These are phyloP conservation scores for Tethea ocularis DNA, from an alignment of 2,888 invertebrate genomes.

Conservation along the genomic window DNA sequence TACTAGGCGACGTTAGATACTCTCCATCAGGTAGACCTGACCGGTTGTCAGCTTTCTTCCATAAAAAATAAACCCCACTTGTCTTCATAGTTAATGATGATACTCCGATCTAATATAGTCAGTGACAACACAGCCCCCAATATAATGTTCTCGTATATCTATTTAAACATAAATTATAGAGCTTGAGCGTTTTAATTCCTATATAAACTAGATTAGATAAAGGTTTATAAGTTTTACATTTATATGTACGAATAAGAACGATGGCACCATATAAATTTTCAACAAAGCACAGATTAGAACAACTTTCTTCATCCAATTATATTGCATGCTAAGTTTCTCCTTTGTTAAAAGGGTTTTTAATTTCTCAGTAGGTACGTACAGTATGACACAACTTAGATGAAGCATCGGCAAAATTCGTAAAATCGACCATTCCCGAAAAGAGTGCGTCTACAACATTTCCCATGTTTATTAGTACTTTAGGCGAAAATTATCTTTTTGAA, in stretches of 20 bases:
- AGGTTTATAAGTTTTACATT: neutral
- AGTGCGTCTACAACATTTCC: no score
- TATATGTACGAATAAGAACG: neutral
- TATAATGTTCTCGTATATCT: neutral
- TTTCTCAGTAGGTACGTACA: neutral
- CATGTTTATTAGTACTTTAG: no score
- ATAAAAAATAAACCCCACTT: neutral
- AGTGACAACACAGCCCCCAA: no score
- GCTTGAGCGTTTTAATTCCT: neutral
- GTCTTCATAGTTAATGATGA: neutral
- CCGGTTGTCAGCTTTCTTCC: no score
- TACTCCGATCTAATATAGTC: neutral
- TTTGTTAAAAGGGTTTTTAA: neutral
- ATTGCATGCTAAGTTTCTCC: neutral
- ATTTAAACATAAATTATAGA: neutral
- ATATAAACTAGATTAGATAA: slow-evolving; percentile 2
- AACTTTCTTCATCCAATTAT: neutral
- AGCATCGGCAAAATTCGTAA: no score
- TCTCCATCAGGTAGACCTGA: no score
- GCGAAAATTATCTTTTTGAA: no score
- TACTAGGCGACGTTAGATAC: no score
- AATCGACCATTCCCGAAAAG: no score
- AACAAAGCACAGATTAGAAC: no score
- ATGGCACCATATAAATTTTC: neutral
- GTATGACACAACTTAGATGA: no score